These are phyloP conservation scores for Ataeniobius toweri DNA, from an alignment of 2,797 vertebrate species.

Conservation along the genomic window DNA sequence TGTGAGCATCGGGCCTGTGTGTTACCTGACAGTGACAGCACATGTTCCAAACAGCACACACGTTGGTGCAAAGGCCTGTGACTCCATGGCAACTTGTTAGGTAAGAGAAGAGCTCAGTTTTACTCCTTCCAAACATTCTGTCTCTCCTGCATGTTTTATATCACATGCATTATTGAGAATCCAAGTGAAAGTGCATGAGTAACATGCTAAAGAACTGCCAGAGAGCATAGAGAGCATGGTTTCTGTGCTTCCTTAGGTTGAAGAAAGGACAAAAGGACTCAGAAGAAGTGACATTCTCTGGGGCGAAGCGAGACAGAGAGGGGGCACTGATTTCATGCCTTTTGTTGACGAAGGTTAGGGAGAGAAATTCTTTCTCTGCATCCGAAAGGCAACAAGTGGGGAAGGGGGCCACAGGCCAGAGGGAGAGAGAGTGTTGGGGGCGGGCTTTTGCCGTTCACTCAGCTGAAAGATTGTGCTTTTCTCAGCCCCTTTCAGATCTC, in stretches of 20 bases:
- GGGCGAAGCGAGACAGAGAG: conserved; percentile 77
- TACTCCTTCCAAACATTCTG: conserved; percentile 48
- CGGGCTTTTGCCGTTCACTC: conserved; percentile 89
- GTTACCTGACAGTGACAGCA: conserved; percentile 70
- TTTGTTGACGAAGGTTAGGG: conserved; percentile 87
- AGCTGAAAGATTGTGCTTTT: conserved; percentile 93
- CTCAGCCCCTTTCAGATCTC: conserved; percentile 84
- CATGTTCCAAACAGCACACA: conserved; percentile 70
- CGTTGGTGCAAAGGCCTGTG: conserved; percentile 61
- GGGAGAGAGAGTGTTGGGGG: conserved; percentile 70
- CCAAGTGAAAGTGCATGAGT: conserved; percentile 67
- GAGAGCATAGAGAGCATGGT: conserved; percentile 60
- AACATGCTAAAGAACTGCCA: conserved; percentile 77
- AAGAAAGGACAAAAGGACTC: conserved; percentile 84
- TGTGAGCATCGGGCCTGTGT: conserved; percentile 43
- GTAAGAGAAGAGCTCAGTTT: conserved; percentile 39
- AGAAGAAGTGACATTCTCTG: conserved; percentile 85
- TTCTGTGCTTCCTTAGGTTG: conserved; percentile 69
- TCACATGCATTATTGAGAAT: conserved; percentile 69
- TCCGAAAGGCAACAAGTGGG: conserved; percentile 91
- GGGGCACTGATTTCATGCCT: conserved; percentile 89
- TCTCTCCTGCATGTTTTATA: conserved; percentile 73
- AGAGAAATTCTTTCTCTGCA: conserved; percentile 88
- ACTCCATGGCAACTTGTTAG: conserved; percentile 55
- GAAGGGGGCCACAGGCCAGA: conserved; percentile 79